phyloP scores from a whole-genome alignment of 2,113 vertebrate genomes.

The Plectropomus leopardus region DNA sequence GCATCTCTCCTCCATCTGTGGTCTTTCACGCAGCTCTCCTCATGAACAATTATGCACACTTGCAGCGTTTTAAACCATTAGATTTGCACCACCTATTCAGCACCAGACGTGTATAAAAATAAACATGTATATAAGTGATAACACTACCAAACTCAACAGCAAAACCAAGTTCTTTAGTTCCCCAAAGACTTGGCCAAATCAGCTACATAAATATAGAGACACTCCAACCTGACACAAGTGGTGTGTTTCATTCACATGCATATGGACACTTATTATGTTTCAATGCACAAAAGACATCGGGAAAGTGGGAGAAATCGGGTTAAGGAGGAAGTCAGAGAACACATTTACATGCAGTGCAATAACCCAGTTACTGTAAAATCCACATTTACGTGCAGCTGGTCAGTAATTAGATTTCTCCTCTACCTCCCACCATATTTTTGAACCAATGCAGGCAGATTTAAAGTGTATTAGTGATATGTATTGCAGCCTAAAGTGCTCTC shows the following conservation, averaged over 20 bases:
- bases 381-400: slow-evolving; percentile 16
- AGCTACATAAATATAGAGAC: not conserved
- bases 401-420: slow-evolving; percentile 39
- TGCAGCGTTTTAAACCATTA: slow-evolving; percentile 12
- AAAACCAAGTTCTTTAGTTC: not conserved
- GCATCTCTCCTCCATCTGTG: slow-evolving; percentile 67
- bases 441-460: not conserved
- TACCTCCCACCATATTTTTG: slow-evolving; percentile 13
- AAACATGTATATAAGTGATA: slow-evolving; percentile 13
- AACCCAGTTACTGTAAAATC: slow-evolving; percentile 26
- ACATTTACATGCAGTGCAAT: slow-evolving; percentile 33
- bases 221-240: not conserved
- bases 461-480: slow-evolving; percentile 32
- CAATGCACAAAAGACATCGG: slow-evolving; percentile 8
- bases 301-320: slow-evolving; percentile 30
- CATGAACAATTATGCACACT: slow-evolving; percentile 29
- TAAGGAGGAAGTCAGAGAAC: slow-evolving; percentile 13
- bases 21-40: slow-evolving; percentile 55
- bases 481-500: not conserved
- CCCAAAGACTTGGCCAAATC: not conserved
- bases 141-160: not conserved
- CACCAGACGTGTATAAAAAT: slow-evolving; percentile 10
- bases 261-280: not conserved
- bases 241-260: slow-evolving; percentile 7
- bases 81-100: slow-evolving; percentile 19